Base-by-base conservation (phyloP, 2,113 vertebrate genomes). In the Petrocephalus zakoni region DNA sequence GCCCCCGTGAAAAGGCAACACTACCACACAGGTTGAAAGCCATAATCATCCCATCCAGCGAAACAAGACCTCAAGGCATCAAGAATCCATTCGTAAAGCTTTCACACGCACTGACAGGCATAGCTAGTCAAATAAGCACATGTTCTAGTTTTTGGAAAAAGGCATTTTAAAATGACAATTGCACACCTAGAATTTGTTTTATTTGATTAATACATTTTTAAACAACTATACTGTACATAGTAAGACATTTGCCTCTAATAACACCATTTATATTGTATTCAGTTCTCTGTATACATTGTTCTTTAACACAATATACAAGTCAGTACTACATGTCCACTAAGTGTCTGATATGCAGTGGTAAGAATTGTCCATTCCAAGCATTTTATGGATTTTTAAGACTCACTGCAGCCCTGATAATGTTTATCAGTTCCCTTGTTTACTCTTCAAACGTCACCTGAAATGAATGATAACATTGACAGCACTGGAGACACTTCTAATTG, bases 1-100 rank as follows among this genome's bases (percentile, higher is more conserved):
- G 85, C 91, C 88, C 90, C 90, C 82, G 51, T 90, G 90, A 89
- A 92, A 90, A 88, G 72, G 34, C 87, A 88, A 55, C 89, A 88
- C 87, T 92, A 90, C 93, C 94, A 94, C 93, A 94, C 94, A 94
- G 88, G 93, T 86, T 68, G 93, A 92, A 86, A 88, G 87, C 89
- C 88, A 87, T 82, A 89, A 81, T 81, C 42, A 88, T 13, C 0
- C 0, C 15, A 46, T 64, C 85, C 85, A 47, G 88, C 58, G 83
- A 89, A 88, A 89, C 89, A 87, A 72, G 87, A 90, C 88, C 86
- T 68, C 72, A 29, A 89, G 92, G 91, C 92, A 90, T 94, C 93
- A 91, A 89, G 90, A 91, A 91, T 92, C 87, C 37, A 10, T 89
- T 82, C 56, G 72, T 91, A 91, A 94, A 94, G 91, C 91, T 89